Conservation (phyloP, 2,888 invertebrate genomes). For the Drosophila planitibia region DNA sequence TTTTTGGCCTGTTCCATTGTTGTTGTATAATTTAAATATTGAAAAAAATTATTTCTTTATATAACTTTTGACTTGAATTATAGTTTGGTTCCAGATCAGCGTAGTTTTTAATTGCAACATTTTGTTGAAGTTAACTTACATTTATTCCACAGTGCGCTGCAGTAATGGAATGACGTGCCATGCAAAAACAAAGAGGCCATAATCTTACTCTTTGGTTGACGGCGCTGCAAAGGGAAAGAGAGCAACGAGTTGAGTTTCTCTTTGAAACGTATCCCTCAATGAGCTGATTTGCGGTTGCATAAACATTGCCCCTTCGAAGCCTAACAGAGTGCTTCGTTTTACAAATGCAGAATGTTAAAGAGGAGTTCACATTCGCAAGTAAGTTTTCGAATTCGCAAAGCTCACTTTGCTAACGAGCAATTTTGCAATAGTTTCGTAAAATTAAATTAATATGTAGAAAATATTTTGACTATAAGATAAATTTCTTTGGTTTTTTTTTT, state of each 20-base stretch:
- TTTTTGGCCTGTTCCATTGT: neutral
- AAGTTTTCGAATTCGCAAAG: neutral
- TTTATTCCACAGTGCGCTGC: constrained; percentile 34
- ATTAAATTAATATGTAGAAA: neutral
- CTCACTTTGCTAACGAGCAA: neutral
- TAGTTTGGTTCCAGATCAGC: neutral
- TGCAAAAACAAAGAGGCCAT: constrained; percentile 32
- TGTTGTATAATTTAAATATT: neutral
- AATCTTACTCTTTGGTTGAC: constrained; percentile 32
- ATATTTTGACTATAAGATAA: neutral
- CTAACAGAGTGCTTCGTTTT: neutral
- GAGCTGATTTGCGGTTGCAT: constrained; percentile 25
- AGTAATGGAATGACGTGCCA: constrained; percentile 46
- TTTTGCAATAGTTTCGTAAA: neutral
- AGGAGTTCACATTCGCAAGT: neutral
- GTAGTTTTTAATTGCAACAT: too few species aligned
- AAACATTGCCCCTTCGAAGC: constrained; percentile 21
- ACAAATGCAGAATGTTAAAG: neutral
- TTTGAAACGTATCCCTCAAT: constrained; percentile 4
- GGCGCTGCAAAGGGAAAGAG: constrained; percentile 42
- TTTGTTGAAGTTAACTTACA: neutral
- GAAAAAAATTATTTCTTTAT: rapidly evolving
- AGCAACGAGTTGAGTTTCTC: constrained; percentile 14
- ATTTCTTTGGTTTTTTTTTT: neutral
- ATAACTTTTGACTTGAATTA: neutral